phyloP scores from a whole-genome alignment of 2,888 invertebrate genomes.

The Holacanthella duospinosa region DNA sequence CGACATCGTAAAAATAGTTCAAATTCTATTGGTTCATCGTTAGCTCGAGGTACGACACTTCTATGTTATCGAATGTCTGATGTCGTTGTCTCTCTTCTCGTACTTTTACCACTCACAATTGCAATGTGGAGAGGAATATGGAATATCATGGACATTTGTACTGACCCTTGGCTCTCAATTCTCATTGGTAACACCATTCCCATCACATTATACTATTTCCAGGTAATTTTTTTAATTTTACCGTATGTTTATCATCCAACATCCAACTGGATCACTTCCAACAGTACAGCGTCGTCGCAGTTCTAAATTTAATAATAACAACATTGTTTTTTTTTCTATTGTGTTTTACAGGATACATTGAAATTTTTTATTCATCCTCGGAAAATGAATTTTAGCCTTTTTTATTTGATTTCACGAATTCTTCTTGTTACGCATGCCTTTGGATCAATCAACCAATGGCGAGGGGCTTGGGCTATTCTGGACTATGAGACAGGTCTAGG shows the following conservation, averaged over 20 bases:
- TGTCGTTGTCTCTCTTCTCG: neutral
- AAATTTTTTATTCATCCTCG: constrained; percentile 17
- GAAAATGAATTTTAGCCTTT: constrained; percentile 25
- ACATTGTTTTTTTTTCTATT: too few species aligned
- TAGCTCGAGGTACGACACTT: neutral
- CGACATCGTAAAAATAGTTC: neutral
- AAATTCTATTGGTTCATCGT: neutral
- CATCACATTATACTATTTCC: constrained; percentile 57
- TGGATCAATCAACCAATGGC: constrained; percentile 77
- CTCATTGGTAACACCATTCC: constrained; percentile 55
- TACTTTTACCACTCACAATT: neutral
- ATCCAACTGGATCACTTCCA: too few species aligned
- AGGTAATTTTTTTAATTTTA: too few species aligned
- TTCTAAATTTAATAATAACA: too few species aligned
- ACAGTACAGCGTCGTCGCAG: too few species aligned
- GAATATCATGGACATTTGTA: constrained; percentile 23
- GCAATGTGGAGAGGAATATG: constrained; percentile 32
- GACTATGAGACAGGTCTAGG: constrained; percentile 42
- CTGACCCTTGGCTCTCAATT: constrained; percentile 29
- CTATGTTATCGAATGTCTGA: neutral
- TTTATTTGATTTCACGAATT: constrained; percentile 25
- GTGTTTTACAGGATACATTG: too few species aligned
- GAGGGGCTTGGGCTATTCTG: constrained; percentile 59
- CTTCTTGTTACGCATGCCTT: constrained; percentile 41
- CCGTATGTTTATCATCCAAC: too few species aligned